Conservation (phyloP, 2,113 vertebrate genomes). For the Poecile atricapillus region DNA sequence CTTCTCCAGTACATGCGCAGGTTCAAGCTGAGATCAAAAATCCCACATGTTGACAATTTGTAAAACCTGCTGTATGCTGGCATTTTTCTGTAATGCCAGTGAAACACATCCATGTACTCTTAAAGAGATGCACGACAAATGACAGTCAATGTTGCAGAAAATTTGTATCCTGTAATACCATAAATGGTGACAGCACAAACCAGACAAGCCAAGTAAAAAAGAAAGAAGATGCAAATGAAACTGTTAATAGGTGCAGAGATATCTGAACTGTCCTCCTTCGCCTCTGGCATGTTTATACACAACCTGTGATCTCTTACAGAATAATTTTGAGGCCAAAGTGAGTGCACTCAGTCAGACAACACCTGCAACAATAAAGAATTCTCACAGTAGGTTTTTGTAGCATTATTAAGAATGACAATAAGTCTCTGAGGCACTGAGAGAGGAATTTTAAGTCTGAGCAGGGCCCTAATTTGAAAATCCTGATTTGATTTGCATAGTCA, state of each 20-base stretch:
- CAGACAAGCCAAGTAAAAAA: not conserved
- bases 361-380: not conserved
- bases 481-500: not conserved
- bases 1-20: not conserved
- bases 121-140: not conserved
- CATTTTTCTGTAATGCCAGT: not conserved
- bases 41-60: not conserved
- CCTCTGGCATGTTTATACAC: not conserved
- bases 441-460: not conserved
- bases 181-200: not conserved
- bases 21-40: not conserved
- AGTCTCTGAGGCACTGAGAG: not conserved
- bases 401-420: not conserved
- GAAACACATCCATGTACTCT: not conserved
- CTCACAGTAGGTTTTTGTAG: not conserved
- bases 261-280: not conserved
- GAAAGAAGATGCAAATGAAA: conserved; percentile 18
- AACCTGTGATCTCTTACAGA: not conserved
- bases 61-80: not conserved
- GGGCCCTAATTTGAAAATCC: not conserved
- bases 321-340: not conserved
- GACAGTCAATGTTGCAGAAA: not conserved
- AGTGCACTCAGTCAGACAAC: not conserved
- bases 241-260: not conserved
- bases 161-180: not conserved